These are phyloP conservation scores for Phrynocephalus forsythii DNA, from an alignment of 2,797 vertebrate species.

Conservation along the genomic window DNA sequence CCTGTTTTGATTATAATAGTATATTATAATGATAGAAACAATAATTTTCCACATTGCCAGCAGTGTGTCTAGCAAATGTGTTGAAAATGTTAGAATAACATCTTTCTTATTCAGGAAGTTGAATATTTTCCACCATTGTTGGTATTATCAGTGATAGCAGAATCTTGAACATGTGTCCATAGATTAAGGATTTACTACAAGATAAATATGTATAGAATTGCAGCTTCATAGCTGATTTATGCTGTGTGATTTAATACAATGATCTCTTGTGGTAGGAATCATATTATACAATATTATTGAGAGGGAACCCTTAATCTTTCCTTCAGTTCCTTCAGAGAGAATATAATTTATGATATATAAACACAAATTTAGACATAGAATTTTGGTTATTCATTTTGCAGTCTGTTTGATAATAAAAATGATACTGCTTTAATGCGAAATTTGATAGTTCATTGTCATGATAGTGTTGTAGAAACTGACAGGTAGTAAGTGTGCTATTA, in stretches of 20 bases:
- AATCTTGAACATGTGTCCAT: neutral
- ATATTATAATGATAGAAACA: too few relatives aligned
- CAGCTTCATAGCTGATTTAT: neutral
- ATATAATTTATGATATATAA: neutral
- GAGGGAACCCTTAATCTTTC: too few relatives aligned
- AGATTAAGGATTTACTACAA: neutral
- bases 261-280: neutral
- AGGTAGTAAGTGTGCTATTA: neutral
- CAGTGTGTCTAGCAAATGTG: too few relatives aligned
- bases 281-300: neutral
- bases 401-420: neutral
- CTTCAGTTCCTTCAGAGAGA: neutral
- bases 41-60: too few relatives aligned
- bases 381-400: neutral
- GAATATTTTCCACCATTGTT: neutral
- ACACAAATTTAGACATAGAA: neutral
- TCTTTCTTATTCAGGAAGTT: neutral
- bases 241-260: neutral
- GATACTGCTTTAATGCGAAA: neutral
- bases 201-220: neutral
- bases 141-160: neutral
- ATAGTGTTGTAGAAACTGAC: neutral
- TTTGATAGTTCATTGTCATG: neutral
- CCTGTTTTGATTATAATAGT: too few relatives aligned
- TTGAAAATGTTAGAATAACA: neutral